Base-by-base conservation (phyloP, 2,797 vertebrate species). In the Sitta carolinensis region DNA sequence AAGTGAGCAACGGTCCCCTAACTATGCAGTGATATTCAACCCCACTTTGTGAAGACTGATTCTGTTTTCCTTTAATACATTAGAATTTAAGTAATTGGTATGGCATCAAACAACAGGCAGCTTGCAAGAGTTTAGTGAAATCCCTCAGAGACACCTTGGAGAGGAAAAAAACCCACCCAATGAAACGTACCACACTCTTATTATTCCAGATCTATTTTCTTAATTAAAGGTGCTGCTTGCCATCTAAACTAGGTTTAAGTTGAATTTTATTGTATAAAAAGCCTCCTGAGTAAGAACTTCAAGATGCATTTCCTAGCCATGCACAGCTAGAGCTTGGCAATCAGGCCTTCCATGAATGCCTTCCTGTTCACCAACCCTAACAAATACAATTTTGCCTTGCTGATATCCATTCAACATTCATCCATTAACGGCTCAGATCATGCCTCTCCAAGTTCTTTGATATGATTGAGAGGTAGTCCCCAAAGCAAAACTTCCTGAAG, bases 371-470 rank as follows among this genome's bases (percentile, higher is more conserved):
- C 6, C 23, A 89, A 38, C 13, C 18, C 81, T 61, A 32, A 64
- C 8, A 87, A 92, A 57, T 16, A 42, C 4, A 69, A n/a, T 79
- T 87, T 73, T 69, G 63, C 34, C 36, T 54, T 93, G 50, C 34
- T 77, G 4, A 30, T 52, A 85, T 18, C 32, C 50, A 54, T 45
- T 52, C 2, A 6, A n/a, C 13, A 43, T 43, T 54, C 32, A 3
- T 27, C 20, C 59, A 66, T 59, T 83, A 87, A 52, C 42, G 57
- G 42, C 26, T 74, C 50, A 63, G 36, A 64, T 63, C 51, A 77
- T 0, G 1, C 6, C 9, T 19, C 9, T 30, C 11, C 1, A 5
- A 72, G 34, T 69, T 75, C 40, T 84, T 72, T 3, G 6, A 62
- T 55, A 55, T 15, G 34, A 54, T 0, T 75, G 43, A 16, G 23